These are phyloP conservation scores for Turritopsis dohrnii DNA, from an alignment of 30 jellyfish, hydroid and myxozoan genomes.

Conservation along the genomic window DNA sequence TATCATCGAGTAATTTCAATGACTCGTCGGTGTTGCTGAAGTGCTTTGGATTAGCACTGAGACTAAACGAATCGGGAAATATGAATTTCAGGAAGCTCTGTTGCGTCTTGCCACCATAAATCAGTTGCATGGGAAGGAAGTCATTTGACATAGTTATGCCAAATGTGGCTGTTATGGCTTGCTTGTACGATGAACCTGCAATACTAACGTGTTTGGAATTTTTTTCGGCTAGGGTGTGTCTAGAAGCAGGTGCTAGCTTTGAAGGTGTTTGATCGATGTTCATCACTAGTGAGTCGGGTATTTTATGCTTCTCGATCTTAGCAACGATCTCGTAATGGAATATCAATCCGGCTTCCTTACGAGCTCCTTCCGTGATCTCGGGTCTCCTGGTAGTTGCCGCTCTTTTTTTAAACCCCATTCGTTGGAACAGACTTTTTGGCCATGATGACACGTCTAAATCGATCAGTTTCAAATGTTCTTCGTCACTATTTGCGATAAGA, in stretches of 20 bases:
- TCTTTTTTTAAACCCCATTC: too few species aligned
- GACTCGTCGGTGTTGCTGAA: conserved; percentile 34
- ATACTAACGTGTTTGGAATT: conserved; percentile 22
- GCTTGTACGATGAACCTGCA: conserved; percentile 19
- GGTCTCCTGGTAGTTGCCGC: neutral
- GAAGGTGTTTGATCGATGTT: conserved; percentile 19
- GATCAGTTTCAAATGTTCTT: conserved; percentile 4
- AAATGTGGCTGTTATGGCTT: conserved; percentile 30
- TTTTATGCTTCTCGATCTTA: too few species aligned
- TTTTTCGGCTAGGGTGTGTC: conserved; percentile 22
- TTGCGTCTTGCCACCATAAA: conserved; percentile 4
- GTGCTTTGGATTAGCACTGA: conserved; percentile 18
- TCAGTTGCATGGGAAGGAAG: too few species aligned
- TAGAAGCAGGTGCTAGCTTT: conserved; percentile 8
- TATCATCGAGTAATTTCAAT: conserved; percentile 11
- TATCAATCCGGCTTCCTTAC: too few species aligned
- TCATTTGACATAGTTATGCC: conserved; percentile 13
- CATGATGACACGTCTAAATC: conserved; percentile 10
- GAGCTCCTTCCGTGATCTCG: too few species aligned
- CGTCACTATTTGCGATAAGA: conserved; percentile 18
- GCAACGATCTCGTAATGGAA: too few species aligned
- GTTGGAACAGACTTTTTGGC: conserved; percentile 6
- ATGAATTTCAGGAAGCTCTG: conserved; percentile 12
- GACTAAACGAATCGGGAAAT: conserved; percentile 17
- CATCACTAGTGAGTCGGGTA: too few species aligned